phyloP scores from a whole-genome alignment of 1,140 invertebrate genomes.

The Acyrthosiphon pisum region DNA sequence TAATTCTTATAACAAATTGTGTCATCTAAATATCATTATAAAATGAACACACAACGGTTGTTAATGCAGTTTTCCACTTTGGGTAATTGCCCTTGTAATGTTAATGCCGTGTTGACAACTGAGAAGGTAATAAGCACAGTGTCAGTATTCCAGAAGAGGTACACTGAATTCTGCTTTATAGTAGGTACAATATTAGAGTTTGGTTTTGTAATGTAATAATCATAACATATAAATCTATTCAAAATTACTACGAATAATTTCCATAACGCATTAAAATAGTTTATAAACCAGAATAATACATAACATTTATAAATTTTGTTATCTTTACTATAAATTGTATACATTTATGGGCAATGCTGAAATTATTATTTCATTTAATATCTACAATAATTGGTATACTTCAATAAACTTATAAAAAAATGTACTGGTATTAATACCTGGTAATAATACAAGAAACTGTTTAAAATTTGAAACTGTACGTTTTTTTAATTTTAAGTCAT shows the following conservation, averaged over 20 bases:
- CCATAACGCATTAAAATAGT: background rate
- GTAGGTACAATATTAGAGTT: background rate
- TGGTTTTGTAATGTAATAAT: background rate
- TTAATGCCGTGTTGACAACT: background rate
- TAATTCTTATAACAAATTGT: background rate
- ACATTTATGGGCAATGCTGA: background rate
- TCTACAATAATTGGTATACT: background rate
- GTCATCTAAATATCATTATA: background rate
- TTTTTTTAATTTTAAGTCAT: no score
- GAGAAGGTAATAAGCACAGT: background rate
- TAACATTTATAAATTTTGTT: background rate
- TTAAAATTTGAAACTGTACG: no score
- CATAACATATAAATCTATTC: background rate
- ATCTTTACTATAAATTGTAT: background rate
- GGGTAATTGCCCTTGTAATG: background rate
- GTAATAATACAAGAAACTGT: no score
- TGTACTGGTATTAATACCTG: no score
- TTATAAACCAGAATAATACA: background rate
- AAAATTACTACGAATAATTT: background rate
- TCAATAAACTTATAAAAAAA: background rate
- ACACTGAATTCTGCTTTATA: background rate
- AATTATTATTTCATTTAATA: background rate
- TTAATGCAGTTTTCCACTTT: conserved; percentile 10
- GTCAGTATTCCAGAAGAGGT: background rate
- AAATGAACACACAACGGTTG: background rate